Conservation (phyloP, 2,797 vertebrate genomes). For the Notoglanidium macrostoma region DNA sequence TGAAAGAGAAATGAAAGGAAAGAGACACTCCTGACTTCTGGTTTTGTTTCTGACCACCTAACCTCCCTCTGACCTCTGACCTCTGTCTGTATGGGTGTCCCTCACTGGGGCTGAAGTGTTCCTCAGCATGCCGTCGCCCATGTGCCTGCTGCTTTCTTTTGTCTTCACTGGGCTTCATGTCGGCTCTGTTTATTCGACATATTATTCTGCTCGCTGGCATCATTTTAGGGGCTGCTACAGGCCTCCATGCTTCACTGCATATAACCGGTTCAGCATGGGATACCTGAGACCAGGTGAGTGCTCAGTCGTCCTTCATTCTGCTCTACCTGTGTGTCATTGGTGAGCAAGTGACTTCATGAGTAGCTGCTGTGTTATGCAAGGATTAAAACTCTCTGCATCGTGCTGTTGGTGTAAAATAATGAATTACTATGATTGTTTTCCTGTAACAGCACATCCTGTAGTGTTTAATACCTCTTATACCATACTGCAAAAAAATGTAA, state of each 20-base stretch:
- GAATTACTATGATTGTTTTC: background rate
- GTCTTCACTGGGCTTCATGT: slow-evolving; percentile 58
- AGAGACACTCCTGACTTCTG: background rate
- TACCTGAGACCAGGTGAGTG: slow-evolving; percentile 77
- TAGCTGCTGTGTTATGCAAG: background rate
- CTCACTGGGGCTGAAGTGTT: background rate
- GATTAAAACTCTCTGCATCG: background rate
- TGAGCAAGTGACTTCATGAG: background rate
- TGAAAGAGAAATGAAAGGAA: slow-evolving; percentile 54
- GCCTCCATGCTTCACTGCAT: slow-evolving; percentile 75
- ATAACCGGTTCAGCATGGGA: slow-evolving; percentile 66
- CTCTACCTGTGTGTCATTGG: background rate
- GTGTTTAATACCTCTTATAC: background rate
- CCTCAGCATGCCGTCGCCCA: slow-evolving; percentile 42
- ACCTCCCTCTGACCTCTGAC: slow-evolving; percentile 16
- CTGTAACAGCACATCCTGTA: background rate
- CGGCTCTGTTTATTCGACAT: slow-evolving; percentile 62
- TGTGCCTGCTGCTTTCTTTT: slow-evolving; percentile 58
- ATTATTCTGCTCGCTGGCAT: slow-evolving; percentile 67
- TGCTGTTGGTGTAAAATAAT: background rate
- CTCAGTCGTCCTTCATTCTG: background rate
- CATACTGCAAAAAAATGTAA: no score
- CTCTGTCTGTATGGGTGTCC: background rate
- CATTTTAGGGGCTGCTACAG: slow-evolving; percentile 83
- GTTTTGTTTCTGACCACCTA: background rate